A percentile compares a stretch with the other conserved stretches of the same genome.
These are phyloP conservation scores for Lasioglossum leucozonium DNA, from an alignment of 2,888 invertebrate species.

Conservation along the genomic window DNA sequence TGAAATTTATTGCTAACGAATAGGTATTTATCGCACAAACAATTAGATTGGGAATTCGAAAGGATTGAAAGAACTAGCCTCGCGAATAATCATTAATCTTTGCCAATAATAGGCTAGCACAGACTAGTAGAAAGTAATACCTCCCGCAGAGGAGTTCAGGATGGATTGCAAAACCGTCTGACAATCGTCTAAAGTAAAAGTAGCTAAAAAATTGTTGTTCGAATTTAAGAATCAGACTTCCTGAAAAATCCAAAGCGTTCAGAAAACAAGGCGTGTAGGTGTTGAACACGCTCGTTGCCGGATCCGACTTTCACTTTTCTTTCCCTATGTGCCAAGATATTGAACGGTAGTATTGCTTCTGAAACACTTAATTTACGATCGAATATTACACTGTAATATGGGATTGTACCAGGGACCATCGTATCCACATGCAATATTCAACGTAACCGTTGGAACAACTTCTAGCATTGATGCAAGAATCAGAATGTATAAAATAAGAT, in stretches of 20 bases:
- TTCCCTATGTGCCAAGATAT: background rate
- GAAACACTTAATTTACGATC: background rate
- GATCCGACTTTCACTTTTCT: background rate
- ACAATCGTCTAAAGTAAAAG: background rate
- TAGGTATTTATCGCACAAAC: too few species aligned
- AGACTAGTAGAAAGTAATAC: background rate
- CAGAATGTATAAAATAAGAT: too few species aligned
- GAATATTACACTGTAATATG: background rate
- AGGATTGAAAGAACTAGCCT: background rate
- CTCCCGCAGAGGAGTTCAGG: background rate
- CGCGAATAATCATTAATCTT: background rate
- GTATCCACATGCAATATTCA: background rate
- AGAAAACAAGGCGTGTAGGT: too few species aligned
- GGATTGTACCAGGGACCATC: background rate
- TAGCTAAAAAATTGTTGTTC: background rate
- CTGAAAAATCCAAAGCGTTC: background rate
- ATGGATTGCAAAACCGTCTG: background rate
- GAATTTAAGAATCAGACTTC: background rate
- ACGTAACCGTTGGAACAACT: background rate
- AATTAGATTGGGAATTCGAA: too few species aligned
- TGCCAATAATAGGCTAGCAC: background rate
- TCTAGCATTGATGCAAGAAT: background rate
- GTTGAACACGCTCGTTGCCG: background rate
- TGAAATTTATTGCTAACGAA: too few species aligned
- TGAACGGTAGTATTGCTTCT: background rate